Evolutionary conservation across 2,888 invertebrate species (phyloP).

Genomic region (Entomobrya multifasciata): DNA sequence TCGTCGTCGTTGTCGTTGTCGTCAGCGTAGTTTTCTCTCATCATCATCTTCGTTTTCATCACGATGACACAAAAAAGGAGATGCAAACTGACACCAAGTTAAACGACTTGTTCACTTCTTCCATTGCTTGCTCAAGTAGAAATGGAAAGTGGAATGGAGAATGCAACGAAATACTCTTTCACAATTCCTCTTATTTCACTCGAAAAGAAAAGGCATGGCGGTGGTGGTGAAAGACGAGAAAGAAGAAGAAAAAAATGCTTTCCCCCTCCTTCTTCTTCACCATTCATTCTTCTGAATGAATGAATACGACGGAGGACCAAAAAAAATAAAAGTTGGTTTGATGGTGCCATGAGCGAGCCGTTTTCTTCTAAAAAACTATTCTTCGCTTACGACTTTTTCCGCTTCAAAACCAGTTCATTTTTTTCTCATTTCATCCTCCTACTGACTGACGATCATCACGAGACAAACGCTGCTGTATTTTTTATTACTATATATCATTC

Average conservation of each 20-base stretch:
- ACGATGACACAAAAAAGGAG: slow-evolving; percentile 68
- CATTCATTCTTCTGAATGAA: slow-evolving; percentile 55
- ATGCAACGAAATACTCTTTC: slow-evolving; percentile 43
- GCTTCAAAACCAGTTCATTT: slow-evolving; percentile 52
- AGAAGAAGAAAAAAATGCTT: slow-evolving; percentile 15
- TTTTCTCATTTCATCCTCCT: slow-evolving; percentile 25
- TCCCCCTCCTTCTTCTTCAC: slow-evolving; percentile 45
- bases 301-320: slow-evolving; percentile 35
- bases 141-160: slow-evolving; percentile 29
- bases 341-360: slow-evolving; percentile 22
- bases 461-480: slow-evolving; percentile 19
- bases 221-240: not conserved
- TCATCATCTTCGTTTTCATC: slow-evolving; percentile 64
- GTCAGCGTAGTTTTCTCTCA: slow-evolving; percentile 35
- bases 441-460: slow-evolving; percentile 18
- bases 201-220: slow-evolving; percentile 1
- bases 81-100: slow-evolving; percentile 71
- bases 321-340: slow-evolving; percentile 29
- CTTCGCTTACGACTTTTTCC: slow-evolving; percentile 46
- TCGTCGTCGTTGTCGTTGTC: slow-evolving; percentile 20
- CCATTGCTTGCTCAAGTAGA: slow-evolving; percentile 45
- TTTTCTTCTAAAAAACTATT: too few relatives aligned
- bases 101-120: slow-evolving; percentile 59
- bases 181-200: slow-evolving; percentile 13
- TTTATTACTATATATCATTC: slow-evolving; percentile 12